Percentiles rank a stretch among this genome's conserved stretches.
phyloP scores from a whole-genome alignment of 64 coral and sea anemone genomes.

The Acropora tenuis region DNA sequence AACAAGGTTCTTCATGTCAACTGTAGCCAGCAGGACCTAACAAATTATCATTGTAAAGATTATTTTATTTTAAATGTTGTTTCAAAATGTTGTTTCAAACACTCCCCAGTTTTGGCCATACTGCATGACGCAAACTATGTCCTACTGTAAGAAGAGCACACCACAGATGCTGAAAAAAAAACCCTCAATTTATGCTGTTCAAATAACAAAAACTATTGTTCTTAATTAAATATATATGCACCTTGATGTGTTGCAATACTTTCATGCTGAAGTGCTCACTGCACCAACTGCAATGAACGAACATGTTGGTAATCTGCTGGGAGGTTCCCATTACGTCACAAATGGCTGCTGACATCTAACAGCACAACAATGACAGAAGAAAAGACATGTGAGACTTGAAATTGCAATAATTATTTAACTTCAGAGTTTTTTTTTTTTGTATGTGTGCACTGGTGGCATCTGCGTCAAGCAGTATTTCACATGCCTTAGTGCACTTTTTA shows the following conservation, averaged over 20 bases:
- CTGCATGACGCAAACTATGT: background rate
- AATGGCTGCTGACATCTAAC: conserved; percentile 75
- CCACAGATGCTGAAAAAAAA: background rate
- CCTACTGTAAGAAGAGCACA: background rate
- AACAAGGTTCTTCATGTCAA: conserved; percentile 90
- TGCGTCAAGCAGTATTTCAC: too few relatives aligned
- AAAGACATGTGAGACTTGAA: background rate
- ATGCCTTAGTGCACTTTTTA: too few relatives aligned
- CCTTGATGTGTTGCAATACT: conserved; percentile 84
- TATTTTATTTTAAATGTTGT: background rate
- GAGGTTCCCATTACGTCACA: conserved; percentile 86
- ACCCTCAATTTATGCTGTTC: too few relatives aligned
- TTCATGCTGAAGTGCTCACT: conserved; percentile 84
- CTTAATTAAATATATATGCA: background rate
- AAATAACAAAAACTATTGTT: background rate
- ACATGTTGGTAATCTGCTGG: conserved; percentile 83
- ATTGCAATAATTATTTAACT: background rate
- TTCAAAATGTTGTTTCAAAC: background rate
- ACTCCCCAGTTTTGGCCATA: too few relatives aligned
- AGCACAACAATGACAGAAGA: background rate
- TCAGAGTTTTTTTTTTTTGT: background rate
- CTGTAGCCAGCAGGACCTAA: conserved; percentile 77
- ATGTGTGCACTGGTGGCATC: too few relatives aligned
- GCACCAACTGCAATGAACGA: conserved; percentile 92
- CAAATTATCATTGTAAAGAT: background rate